Conservation (phyloP, 2,113 vertebrate species). For the Elanus axillaris region DNA sequence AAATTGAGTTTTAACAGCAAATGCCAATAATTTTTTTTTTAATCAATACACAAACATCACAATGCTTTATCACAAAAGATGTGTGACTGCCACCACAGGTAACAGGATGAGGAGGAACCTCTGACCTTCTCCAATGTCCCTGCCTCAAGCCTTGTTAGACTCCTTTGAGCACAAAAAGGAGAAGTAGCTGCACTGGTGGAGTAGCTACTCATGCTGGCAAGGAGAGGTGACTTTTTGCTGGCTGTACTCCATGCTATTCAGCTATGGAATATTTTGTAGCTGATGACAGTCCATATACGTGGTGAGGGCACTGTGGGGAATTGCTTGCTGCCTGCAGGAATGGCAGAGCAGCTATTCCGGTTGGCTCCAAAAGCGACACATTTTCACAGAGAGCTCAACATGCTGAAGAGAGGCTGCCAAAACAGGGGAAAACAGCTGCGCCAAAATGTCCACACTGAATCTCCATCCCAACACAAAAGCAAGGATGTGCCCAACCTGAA, state of each 20-base stretch:
- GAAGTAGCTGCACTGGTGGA: neutral
- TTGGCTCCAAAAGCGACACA: neutral
- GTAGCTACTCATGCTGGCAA: neutral
- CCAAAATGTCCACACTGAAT: rapidly evolving
- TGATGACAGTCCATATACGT: neutral
- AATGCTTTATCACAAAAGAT: neutral
- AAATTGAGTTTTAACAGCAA: neutral
- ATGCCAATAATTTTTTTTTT: neutral
- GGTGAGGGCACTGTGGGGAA: neutral
- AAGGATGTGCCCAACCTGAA: rapidly evolving
- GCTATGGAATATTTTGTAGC: rapidly evolving
- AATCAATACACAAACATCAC: neutral
- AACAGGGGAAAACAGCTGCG: neutral
- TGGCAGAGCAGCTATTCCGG: rapidly evolving
- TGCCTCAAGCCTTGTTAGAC: neutral
- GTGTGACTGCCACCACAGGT: rapidly evolving
- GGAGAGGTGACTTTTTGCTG: neutral
- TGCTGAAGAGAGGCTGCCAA: neutral
- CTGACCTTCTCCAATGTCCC: neutral
- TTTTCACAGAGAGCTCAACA: neutral
- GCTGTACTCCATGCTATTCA: neutral
- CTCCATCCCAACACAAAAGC: neutral
- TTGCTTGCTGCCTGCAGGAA: neutral
- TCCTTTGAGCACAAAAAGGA: neutral
- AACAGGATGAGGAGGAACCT: neutral